A percentile compares a stretch with the other conserved stretches of the same genome.
phyloP scores from a whole-genome alignment of 2,888 invertebrate genomes.

The Dynastes maya region DNA sequence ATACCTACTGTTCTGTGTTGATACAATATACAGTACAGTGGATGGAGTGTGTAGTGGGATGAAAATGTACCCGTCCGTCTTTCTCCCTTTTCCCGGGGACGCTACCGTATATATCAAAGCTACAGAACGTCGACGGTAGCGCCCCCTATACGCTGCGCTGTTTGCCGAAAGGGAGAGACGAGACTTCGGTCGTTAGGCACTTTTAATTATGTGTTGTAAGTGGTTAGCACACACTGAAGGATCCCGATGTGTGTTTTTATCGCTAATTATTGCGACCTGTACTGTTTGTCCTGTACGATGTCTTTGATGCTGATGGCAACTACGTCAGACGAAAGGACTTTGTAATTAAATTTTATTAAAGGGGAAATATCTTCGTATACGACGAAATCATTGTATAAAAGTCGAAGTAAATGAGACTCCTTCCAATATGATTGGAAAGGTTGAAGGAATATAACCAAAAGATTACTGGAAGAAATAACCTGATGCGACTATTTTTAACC shows the following conservation, averaged over 20 bases:
- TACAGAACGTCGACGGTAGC: too few relatives aligned
- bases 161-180: constrained; percentile 62
- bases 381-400: not conserved
- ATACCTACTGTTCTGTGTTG: constrained; percentile 53
- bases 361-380: not conserved
- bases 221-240: constrained; percentile 62
- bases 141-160: constrained; percentile 52
- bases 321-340: not conserved
- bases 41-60: constrained; percentile 48
- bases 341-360: constrained; percentile 32
- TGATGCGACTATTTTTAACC: too few relatives aligned
- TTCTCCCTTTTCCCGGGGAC: constrained; percentile 4
- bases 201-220: constrained; percentile 66
- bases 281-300: constrained; percentile 34
- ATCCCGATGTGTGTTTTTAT: constrained; percentile 56
- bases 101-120: constrained; percentile 21
- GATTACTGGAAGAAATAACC: too few relatives aligned
- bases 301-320: constrained; percentile 21
- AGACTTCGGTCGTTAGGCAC: constrained; percentile 62
- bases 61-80: constrained; percentile 48
- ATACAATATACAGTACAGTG: constrained; percentile 52
- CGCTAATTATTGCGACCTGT: constrained; percentile 57
- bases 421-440: too few relatives aligned
- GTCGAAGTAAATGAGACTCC: too few relatives aligned
- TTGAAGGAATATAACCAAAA: too few relatives aligned